Evolutionary conservation across 1,140 invertebrate species (phyloP).

Genomic region (Diprion similis): DNA sequence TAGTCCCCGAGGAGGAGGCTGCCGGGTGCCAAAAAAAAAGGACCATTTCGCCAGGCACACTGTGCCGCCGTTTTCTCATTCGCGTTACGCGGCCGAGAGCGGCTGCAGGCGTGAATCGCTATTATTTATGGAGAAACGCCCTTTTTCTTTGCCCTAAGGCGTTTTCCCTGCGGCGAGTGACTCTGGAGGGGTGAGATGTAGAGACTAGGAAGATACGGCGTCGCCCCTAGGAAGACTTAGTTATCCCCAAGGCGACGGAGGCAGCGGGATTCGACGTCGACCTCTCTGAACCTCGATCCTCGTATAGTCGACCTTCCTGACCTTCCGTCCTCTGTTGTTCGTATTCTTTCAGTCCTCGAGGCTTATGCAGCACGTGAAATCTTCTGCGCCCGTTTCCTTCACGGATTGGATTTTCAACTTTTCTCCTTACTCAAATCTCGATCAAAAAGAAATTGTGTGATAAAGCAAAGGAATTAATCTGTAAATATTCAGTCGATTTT

Average conservation of each 20-base stretch:
- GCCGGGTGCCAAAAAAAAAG: neutral
- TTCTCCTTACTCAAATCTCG: no score
- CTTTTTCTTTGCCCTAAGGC: neutral
- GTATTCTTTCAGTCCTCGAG: no score
- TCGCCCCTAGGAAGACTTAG: slow-evolving; percentile 31
- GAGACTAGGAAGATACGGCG: neutral
- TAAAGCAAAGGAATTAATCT: no score
- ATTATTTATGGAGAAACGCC: slow-evolving; percentile 3
- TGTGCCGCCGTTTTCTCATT: neutral
- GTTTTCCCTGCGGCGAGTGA: neutral
- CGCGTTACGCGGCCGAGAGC: neutral
- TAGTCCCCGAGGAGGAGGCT: neutral
- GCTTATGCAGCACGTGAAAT: no score
- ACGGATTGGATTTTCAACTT: no score
- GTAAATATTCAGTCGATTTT: no score
- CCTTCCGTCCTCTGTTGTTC: no score
- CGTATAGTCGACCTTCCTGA: no score
- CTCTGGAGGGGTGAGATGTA: neutral
- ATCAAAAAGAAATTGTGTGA: no score
- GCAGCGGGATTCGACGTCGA: slow-evolving; percentile 31
- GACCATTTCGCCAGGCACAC: neutral
- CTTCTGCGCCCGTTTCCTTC: no score
- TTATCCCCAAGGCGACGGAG: slow-evolving; percentile 34
- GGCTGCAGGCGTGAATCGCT: slow-evolving; percentile 1
- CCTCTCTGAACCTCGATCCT: no score